Conservation (phyloP, 2,113 vertebrate genomes). For the Zosterops lateralis region DNA sequence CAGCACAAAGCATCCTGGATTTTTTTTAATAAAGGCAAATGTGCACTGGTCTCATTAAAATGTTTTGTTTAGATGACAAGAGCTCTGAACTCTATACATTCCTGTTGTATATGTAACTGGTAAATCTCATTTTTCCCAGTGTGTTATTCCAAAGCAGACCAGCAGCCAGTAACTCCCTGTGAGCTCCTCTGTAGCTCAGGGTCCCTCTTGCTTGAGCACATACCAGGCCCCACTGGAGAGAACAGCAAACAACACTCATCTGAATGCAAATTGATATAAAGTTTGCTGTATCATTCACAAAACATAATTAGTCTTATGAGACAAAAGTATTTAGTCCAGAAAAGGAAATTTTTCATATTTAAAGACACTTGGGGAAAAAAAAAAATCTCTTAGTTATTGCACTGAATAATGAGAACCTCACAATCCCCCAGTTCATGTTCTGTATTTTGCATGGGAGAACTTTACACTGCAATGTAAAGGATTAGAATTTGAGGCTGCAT, state of each 20-base stretch:
- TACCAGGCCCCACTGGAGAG: background rate
- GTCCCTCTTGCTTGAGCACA: background rate
- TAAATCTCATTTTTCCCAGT: background rate
- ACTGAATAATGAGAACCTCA: background rate
- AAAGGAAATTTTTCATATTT: background rate
- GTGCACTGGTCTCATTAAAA: background rate
- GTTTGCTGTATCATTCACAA: background rate
- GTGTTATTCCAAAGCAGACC: background rate
- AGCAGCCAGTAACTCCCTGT: background rate
- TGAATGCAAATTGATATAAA: conserved; percentile 2
- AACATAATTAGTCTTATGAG: conserved; percentile 17
- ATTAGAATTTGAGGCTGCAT: background rate
- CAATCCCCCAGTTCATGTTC: background rate
- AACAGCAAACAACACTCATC: background rate
- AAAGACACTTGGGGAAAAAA: background rate
- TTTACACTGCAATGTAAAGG: background rate
- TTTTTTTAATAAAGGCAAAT: background rate
- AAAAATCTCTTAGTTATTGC: background rate
- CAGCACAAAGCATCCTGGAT: background rate
- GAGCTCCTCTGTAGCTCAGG: background rate
- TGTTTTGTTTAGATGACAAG: background rate
- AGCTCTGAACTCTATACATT: background rate
- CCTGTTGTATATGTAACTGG: background rate
- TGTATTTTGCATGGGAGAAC: background rate
- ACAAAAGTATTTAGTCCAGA: background rate